A percentile compares a stretch with the other conserved stretches of the same genome.
Conservation (phyloP, 1,140 invertebrate species). For the Thrips palmi region DNA sequence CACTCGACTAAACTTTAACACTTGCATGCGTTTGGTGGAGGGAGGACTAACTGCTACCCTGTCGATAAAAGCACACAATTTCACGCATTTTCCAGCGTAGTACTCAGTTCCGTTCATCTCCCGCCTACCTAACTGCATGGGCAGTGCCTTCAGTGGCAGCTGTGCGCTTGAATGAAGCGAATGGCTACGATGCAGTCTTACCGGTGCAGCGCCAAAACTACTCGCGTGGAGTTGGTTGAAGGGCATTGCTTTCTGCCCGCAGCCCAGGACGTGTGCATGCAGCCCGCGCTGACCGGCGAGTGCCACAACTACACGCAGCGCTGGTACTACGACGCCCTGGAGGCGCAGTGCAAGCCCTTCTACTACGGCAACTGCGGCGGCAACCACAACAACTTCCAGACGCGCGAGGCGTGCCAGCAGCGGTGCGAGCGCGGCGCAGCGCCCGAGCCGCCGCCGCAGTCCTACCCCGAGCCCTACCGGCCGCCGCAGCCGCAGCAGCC, state of each 20-base stretch:
- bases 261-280: constrained; percentile 53
- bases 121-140: too few relatives aligned
- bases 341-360: constrained; percentile 50
- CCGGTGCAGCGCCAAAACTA: too few relatives aligned
- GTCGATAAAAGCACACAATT: too few relatives aligned
- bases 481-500: too few relatives aligned
- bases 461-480: too few relatives aligned
- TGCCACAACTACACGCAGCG: constrained; percentile 57
- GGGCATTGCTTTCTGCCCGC: constrained; percentile 19
- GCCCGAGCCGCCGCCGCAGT: constrained; percentile 17
- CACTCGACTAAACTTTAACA: too few relatives aligned
- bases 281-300: constrained; percentile 55
- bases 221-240: too few relatives aligned
- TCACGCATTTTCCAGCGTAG: too few relatives aligned
- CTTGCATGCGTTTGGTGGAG: not conserved
- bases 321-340: constrained; percentile 70
- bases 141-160: not conserved
- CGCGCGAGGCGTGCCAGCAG: constrained; percentile 40
- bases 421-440: constrained; percentile 30
- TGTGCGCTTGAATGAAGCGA: not conserved
- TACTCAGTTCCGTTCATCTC: too few relatives aligned
- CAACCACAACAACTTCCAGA: constrained; percentile 62
- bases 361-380: constrained; percentile 67
- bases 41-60: too few relatives aligned
- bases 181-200: too few relatives aligned